Base-by-base conservation (phyloP, 35 echinoderm and acorn worm species). In the Ophiothrix spiculata region DNA sequence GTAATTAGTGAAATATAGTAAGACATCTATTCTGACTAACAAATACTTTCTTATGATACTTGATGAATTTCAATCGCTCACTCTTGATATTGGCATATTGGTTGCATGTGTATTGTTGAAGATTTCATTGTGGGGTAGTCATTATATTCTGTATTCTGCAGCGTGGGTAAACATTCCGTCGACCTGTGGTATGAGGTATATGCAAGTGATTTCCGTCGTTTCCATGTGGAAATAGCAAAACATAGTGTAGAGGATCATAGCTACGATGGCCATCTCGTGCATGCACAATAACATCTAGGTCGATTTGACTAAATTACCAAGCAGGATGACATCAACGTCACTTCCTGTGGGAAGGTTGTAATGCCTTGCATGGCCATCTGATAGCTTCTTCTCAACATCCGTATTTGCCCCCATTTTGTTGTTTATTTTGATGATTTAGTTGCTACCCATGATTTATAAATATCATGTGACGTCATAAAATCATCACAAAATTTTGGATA, bases 241-340 rank as follows among this genome's bases (percentile, higher is more conserved):
- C 79, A 36, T 89, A 89, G 32, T 89, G 80, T 11, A 89, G 64
- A 4, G 87, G 60, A 76, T 89, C 87, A 77, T 89, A 89, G 32
- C 39, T 75, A 2, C 87, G 25, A 35, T 89, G 87, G 32, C 74
- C 80, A 28, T 81, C 39, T 37, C 79, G 29, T 33, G 34, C 0
- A 16, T 82, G 79, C 0, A 89, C 23, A 39, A 89, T 42, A 32
- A 89, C 74, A 39, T 89, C 87, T 56, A 56, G 31, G 79, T 45
- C 3, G 40, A 0, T 56, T 83, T 35, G 31, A 74, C 21, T 14
- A 34, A 21, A 46, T 81, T 16, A 21, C 80, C 80, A 19, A 64
- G 60, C 16, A 89, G 56, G 23, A 88, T 35, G 25, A 88, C 63
- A 21, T 78, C 87, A 81, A 88, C 63, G 29, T 88, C 78, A 64